phyloP scores from a whole-genome alignment of 2,797 vertebrate genomes.

The Melanotaenia nigrans region DNA sequence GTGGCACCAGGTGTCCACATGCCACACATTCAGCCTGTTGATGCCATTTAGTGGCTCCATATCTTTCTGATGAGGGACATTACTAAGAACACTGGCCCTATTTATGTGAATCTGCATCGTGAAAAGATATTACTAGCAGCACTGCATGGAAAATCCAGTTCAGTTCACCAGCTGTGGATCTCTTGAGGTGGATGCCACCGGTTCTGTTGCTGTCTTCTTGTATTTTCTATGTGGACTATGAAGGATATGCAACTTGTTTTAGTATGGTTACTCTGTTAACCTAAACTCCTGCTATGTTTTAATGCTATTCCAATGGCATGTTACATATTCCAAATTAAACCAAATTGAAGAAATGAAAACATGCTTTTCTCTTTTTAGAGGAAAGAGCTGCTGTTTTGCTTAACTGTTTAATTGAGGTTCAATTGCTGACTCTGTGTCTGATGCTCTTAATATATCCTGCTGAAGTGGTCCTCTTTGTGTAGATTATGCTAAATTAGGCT shows the following conservation, averaged over 20 bases:
- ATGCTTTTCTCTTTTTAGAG: background rate
- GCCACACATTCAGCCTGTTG: conserved; percentile 48
- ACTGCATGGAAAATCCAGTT: conserved; percentile 54
- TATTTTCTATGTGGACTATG: conserved; percentile 51
- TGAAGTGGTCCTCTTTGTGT: conserved; percentile 39
- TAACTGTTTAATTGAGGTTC: conserved; percentile 26
- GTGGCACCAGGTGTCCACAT: conserved; percentile 39
- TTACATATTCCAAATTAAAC: background rate
- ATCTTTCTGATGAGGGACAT: conserved; percentile 42
- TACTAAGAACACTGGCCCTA: conserved; percentile 51
- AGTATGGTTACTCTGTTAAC: conserved; percentile 63
- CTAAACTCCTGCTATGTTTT: conserved; percentile 26
- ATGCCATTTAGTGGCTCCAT: conserved; percentile 42
- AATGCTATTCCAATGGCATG: conserved; percentile 20
- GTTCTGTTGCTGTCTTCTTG: conserved; percentile 62
- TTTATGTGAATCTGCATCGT: conserved; percentile 38
- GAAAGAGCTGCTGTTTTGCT: conserved; percentile 24
- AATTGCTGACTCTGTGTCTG: conserved; percentile 42
- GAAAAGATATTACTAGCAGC: conserved; percentile 50
- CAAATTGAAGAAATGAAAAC: background rate
- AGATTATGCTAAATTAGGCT: conserved; percentile 3
- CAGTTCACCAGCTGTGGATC: conserved; percentile 60
- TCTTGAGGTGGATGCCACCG: conserved; percentile 58
- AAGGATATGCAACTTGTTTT: conserved; percentile 66
- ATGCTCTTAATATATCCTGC: conserved; percentile 25